These are phyloP conservation scores for Calliopum simillimum DNA, from an alignment of 2,888 invertebrate genomes.

Conservation along the genomic window DNA sequence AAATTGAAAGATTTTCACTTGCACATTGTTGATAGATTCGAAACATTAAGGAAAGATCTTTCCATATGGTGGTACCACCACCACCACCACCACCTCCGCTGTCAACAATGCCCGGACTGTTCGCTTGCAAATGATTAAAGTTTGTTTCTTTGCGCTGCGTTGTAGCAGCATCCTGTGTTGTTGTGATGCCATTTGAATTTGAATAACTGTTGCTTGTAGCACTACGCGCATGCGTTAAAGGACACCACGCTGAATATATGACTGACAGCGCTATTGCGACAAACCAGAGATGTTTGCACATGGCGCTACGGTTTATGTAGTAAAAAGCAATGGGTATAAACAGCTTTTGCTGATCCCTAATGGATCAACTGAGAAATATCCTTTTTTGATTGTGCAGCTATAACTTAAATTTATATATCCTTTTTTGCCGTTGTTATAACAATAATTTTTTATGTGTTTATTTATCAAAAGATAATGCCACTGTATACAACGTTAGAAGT, in stretches of 20 bases:
- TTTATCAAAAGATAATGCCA: neutral
- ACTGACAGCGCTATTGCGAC: neutral
- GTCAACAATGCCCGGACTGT: constrained; percentile 26
- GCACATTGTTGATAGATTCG: constrained; percentile 86
- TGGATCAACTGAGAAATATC: no score
- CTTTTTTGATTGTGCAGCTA: no score
- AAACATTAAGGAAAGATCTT: constrained; percentile 78
- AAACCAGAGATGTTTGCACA: constrained; percentile 3
- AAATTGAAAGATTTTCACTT: constrained; percentile 76
- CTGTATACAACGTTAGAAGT: constrained; percentile 47
- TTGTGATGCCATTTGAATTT: constrained; percentile 49
- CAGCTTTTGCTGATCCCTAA: no score
- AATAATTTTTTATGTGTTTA: no score
- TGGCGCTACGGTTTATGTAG: neutral
- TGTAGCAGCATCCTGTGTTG: neutral
- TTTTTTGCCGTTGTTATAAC: no score
- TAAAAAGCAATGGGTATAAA: no score
- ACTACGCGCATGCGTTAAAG: constrained; percentile 52
- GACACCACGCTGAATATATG: constrained; percentile 9
- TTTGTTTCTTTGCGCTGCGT: neutral
- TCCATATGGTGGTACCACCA: constrained; percentile 56
- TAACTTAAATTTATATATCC: no score
- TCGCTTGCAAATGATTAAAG: neutral
- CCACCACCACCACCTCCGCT: constrained; percentile 29
- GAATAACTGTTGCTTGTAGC: constrained; percentile 50